Base-by-base conservation (phyloP, 2,113 vertebrate genomes). In the Gallinago jamesoni region DNA sequence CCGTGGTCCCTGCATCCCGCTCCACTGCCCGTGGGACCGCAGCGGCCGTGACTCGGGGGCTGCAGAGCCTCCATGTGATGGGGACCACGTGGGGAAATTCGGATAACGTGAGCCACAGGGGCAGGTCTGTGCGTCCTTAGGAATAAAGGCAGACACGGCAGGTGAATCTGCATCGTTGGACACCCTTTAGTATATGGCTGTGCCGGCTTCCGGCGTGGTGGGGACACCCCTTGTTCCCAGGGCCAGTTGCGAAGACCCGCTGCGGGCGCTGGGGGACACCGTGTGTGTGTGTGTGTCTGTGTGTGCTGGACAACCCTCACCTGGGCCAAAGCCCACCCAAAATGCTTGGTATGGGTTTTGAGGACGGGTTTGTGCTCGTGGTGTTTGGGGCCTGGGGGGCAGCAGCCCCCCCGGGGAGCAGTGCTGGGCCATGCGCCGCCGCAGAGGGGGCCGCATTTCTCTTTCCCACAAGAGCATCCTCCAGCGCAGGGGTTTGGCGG, bases 321-420 rank as follows among this genome's bases (percentile, higher is more conserved):
- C 63, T 21, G 9, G 31, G 31, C 68, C 31, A 22, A 4, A 41
- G 30, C 5, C 2, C 10, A 35, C 60, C 60, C 4, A 20, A n/a
- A 18, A 5, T 3, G 1, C 35, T 47, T 2, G 48, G 15, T 28
- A 17, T 31, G 1, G 0, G 15, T 33, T 52, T 5, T 25, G 66
- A 72, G 5, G 12, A 0, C 9, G 0, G 8, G 15, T 47, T 85
- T 5, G 12, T 4, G 0, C 30, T 35, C 2, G 7, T 9, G 1
- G 35, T 0, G 39, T 17, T 30, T 13, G 7, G 63, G 69, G 23
- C 0, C 1, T 1, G 30, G 47, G 28, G 33, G 85, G 84, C 45
- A 9, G 66, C 74, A 14, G 57, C 9, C 11, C 7, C 47, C 75
- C 74, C 12, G 3, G 2, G 5, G 64, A 14, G 41, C 6, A 1